Percentiles rank a stretch among this genome's conserved stretches.
Evolutionary conservation across 2,888 invertebrate genomes (phyloP).

Genomic region (Rapana venosa): DNA sequence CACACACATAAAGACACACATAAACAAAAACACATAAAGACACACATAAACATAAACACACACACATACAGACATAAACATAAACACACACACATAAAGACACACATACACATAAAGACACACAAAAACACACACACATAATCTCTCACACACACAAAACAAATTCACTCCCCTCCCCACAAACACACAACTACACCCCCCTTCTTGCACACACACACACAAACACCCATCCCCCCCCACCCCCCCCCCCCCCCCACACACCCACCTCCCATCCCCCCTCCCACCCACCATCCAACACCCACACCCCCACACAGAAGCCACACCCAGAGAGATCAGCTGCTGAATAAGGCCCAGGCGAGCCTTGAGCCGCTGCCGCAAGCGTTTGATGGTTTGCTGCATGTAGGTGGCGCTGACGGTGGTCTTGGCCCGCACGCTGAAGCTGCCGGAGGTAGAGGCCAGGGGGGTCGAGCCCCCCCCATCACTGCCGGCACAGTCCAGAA

Average conservation of each 20-base stretch:
- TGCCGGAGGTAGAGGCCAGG: not conserved
- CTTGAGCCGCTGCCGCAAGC: conserved; percentile 86
- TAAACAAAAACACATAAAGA: too few species aligned
- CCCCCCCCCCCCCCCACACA: not conserved
- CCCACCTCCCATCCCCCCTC: conserved; percentile 77
- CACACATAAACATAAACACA: not conserved
- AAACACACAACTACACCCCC: not conserved
- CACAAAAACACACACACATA: not conserved
- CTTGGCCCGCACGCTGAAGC: conserved; percentile 52
- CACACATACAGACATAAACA: too few species aligned
- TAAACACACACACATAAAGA: not conserved
- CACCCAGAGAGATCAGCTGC: conserved; percentile 85
- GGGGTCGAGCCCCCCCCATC: not conserved
- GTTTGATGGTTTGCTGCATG: conserved; percentile 87
- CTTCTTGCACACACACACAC: not conserved
- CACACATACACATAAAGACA: not conserved
- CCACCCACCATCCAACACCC: too few species aligned
- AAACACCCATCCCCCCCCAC: not conserved
- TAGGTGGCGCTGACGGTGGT: conserved; percentile 81
- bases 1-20: too few species aligned
- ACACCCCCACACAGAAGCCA: conserved; percentile 52
- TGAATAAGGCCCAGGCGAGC: conserved; percentile 87
- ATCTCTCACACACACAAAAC: not conserved
- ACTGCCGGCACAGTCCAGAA: conserved; percentile 79
- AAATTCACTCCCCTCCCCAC: too few species aligned